Base-by-base conservation (phyloP, 1,140 invertebrate genomes). In the Gryllus bimaculatus region DNA sequence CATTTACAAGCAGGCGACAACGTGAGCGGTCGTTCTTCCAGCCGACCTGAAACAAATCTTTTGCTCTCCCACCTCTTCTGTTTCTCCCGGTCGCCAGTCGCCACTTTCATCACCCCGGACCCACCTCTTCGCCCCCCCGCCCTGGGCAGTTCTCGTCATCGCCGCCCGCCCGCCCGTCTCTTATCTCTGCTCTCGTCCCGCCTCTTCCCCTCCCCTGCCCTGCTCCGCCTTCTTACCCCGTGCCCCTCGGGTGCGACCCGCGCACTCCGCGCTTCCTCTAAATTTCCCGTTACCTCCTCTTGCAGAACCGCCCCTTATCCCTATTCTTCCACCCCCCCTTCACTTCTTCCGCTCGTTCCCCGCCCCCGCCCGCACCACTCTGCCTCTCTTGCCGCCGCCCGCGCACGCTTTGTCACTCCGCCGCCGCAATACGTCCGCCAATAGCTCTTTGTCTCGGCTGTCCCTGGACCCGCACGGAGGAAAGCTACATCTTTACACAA, bases 401-500 rank as follows among this genome's bases (percentile, higher is more conserved):
- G 18, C 20, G n/a, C n/a, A 54, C 54, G 26, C 26, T 20, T 48
- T 48, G 76, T 77, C 48, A 48, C 76, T 77, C 47, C 47, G 18
- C 47, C 15, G 47, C 76, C 76, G 47, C 18, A 47, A 39, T 49
- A n/a, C 49, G 48, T 20, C n/a, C 47, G 47, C 78, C 78, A 78
- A n/a, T 78, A 78, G 54, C 78, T 78, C 78, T 78, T 78, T n/a
- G n/a, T 15, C 47, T 10, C 47, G 21, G 39, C n/a, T n/a, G n/a
- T 48, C 54, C 47, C 74, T n/a, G 20, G 47, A 75, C n/a, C n/a
- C n/a, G 74, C 47, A 21, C 20, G 74, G 66, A 49, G 66, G 78
- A 78, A 74, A 47, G 79, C 76, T 48, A 79, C 75, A 74, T n/a
- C n/a, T n/a, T n/a, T n/a, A n/a, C n/a, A 79, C 79, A 79, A 76